These are phyloP conservation scores for Hylia prasina DNA, from an alignment of 2,113 vertebrate species.

Conservation along the genomic window DNA sequence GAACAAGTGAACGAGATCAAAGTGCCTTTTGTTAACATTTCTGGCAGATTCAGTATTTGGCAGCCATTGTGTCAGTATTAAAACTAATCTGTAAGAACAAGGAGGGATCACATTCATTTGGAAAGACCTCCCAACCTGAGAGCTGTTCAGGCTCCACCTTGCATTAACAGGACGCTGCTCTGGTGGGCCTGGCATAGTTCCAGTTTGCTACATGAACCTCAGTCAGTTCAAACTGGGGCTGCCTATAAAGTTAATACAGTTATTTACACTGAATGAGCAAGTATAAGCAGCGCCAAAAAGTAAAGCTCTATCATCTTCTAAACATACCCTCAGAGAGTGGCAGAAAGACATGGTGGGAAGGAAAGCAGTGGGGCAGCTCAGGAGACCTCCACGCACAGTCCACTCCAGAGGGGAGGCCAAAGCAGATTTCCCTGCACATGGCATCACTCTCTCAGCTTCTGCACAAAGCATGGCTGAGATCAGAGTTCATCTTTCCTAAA, in stretches of 20 bases:
- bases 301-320: background rate
- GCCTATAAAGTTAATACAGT: conserved; percentile 50
- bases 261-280: conserved; percentile 49
- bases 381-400: background rate
- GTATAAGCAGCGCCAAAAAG: background rate
- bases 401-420: background rate
- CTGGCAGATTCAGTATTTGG: conserved; percentile 43
- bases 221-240: background rate
- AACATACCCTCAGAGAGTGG: background rate
- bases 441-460: background rate
- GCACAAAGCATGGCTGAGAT: background rate
- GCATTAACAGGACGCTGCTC: conserved; percentile 7
- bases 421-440: background rate
- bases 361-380: background rate
- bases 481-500: background rate
- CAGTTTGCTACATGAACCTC: conserved; percentile 37
- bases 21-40: conserved; percentile 37
- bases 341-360: background rate
- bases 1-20: conserved; percentile 46
- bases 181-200: conserved; percentile 25
- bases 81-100: conserved; percentile 30
- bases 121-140: conserved; percentile 28
- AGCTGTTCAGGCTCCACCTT: background rate
- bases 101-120: background rate
- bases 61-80: background rate